A percentile compares a stretch with the other conserved stretches of the same genome.
phyloP scores from a whole-genome alignment of 2,113 vertebrate genomes.

The Forbesichthys papilliferus region DNA sequence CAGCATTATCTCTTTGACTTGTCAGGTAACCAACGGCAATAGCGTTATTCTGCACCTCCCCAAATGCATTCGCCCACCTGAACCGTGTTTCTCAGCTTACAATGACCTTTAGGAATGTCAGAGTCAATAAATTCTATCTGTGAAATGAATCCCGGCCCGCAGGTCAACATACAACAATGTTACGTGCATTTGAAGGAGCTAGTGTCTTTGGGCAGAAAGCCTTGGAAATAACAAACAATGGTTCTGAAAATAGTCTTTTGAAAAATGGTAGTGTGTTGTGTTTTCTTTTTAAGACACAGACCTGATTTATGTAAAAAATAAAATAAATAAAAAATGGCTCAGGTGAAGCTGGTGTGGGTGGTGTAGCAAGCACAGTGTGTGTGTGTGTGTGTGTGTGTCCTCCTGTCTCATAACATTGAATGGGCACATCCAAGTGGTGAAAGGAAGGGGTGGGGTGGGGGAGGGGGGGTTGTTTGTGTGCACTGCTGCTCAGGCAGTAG shows the following conservation, averaged over 20 bases:
- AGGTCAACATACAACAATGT: constrained; percentile 3
- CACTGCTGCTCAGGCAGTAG: constrained; percentile 45
- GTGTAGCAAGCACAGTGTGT: constrained; percentile 28
- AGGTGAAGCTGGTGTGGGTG: constrained; percentile 25
- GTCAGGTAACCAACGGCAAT: neutral
- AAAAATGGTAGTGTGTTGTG: neutral
- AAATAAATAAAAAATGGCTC: constrained; percentile 22
- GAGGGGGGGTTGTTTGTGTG: constrained; percentile 27
- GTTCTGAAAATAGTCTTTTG: constrained; percentile 2
- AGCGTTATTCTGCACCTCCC: constrained; percentile 8
- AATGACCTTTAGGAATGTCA: constrained; percentile 49
- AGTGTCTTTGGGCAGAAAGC: neutral
- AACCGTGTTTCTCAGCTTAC: constrained; percentile 29
- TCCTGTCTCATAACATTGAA: constrained; percentile 46
- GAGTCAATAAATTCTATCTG: constrained; percentile 24
- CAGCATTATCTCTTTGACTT: constrained; percentile 1
- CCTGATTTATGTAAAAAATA: neutral
- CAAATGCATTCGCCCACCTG: neutral
- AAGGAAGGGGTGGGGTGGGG: neutral
- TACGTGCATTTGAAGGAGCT: neutral
- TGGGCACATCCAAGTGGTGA: constrained; percentile 26
- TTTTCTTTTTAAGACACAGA: neutral
- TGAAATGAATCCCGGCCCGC: constrained; percentile 30
- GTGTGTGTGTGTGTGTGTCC: constrained; percentile 32
- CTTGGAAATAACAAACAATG: neutral